Percentiles rank a stretch among this genome's conserved stretches.
phyloP scores from a whole-genome alignment of 2,888 invertebrate species.

The Slavum lentiscoides region DNA sequence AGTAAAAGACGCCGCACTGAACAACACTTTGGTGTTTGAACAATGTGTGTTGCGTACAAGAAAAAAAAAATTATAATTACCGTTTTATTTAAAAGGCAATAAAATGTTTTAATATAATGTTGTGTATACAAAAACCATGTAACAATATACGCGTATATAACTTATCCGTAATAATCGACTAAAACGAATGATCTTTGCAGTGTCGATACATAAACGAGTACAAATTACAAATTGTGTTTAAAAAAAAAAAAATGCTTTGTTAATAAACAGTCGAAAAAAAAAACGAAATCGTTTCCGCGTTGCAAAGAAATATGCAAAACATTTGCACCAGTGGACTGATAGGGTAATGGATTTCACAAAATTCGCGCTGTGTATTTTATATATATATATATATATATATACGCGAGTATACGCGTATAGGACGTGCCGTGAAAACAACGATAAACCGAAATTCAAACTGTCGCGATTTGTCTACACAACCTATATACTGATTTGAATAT shows the following conservation, averaged over 20 bases:
- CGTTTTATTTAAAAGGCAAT: too few species aligned
- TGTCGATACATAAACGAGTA: neutral
- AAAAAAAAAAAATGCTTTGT: neutral
- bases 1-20: too few species aligned
- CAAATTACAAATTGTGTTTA: constrained; percentile 3
- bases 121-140: too few species aligned
- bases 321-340: neutral
- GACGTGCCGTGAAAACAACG: constrained; percentile 3
- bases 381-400: neutral
- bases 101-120: too few species aligned
- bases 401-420: neutral
- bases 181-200: neutral
- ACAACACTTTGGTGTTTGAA: too few species aligned
- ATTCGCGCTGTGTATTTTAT: neutral
- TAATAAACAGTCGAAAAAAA: neutral
- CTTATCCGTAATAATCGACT: too few species aligned
- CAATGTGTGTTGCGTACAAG: too few species aligned
- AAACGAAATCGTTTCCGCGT: constrained; percentile 12
- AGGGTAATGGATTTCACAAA: constrained; percentile 6
- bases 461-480: constrained; percentile 8
- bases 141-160: too few species aligned
- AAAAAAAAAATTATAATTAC: too few species aligned
- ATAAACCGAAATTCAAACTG: constrained; percentile 28
- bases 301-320: constrained; percentile 35
- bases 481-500: constrained; percentile 20